Base-by-base conservation (phyloP, 2,797 vertebrate species). In the Cryptoblepharus egeriae region DNA sequence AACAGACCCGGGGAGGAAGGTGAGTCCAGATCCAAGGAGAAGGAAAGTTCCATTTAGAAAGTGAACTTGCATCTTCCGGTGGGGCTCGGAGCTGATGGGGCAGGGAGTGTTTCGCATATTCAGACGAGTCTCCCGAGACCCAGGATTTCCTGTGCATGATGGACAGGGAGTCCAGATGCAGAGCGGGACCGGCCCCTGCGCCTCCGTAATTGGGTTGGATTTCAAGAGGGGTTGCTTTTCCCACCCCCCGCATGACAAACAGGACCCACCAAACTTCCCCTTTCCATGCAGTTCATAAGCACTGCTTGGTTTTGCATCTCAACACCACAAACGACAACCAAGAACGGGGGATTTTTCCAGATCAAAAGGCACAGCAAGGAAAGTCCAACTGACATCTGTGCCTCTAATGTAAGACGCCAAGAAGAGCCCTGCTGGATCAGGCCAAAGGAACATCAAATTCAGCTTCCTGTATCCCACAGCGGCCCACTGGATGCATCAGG, bases 1-100 rank as follows among this genome's bases (percentile, higher is more conserved):
- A 92, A 49, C n/a, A 63, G 71, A 83, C 32, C 72, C 18, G 18
- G 84, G 28, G 16, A 73, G 2, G 60, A 39, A 4, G 12, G 24
- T 81, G 30, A 35, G 71, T 69, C 0, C 35, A 39, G 18, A 87
- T 49, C 28, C 79, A 58, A 79, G 67, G 57, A 79, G 63, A 88
- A 83, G 4, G 63, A 11, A 11, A 35, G 20, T 22, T 35, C 20
- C 24, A 87, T 52, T 35, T 3, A 71, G 22, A n/a, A 68, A 82
- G 18, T 7, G 16, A 37, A n/a, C 24, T 1, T 71, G 83, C 85
- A 83, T 85, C 78, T 86, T 83, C 42, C 32, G 60, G 12, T 28
- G 60, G 67, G 35, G 65, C 0, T 1, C 45, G 12, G 35, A 70
- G 61, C 13, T 32, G 49, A 26, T 65, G 60, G 82, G n/a, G 39